Evolutionary conservation across 2,888 invertebrate species (phyloP).

Genomic region (Latrodectus hesperus): DNA sequence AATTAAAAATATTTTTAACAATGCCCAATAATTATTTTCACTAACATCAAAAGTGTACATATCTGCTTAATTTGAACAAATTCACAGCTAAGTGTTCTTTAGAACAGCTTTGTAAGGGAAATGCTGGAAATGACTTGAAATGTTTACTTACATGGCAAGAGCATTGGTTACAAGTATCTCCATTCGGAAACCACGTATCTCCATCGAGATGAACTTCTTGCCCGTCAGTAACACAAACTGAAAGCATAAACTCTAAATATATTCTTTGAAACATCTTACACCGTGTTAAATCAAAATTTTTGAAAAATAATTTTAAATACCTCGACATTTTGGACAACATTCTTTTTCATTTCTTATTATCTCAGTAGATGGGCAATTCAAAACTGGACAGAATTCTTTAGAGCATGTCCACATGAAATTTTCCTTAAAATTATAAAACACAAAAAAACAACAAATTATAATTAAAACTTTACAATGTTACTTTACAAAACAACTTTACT

Average conservation of each 20-base stretch:
- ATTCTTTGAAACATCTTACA: not conserved
- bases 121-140: not conserved
- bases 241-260: not conserved
- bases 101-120: too few relatives aligned
- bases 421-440: slow-evolving; percentile 25
- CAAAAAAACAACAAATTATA: too few relatives aligned
- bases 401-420: slow-evolving; percentile 65
- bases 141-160: slow-evolving; percentile 52
- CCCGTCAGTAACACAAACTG: slow-evolving; percentile 60
- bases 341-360: slow-evolving; percentile 43
- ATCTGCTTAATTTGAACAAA: too few relatives aligned
- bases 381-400: slow-evolving; percentile 54
- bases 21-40: too few relatives aligned
- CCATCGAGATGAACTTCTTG: slow-evolving; percentile 42
- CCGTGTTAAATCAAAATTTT: not conserved
- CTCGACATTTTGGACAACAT: slow-evolving; percentile 64
- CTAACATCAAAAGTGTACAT: too few relatives aligned
- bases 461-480: too few relatives aligned
- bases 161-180: slow-evolving; percentile 61
- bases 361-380: slow-evolving; percentile 55
- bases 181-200: slow-evolving; percentile 34
- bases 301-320: slow-evolving; percentile 5
- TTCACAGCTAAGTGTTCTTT: too few relatives aligned
- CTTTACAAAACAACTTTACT: too few relatives aligned
- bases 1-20: too few relatives aligned